These are phyloP conservation scores for Pentalonia nigronervosa DNA, from an alignment of 1,140 invertebrate species.

Conservation along the genomic window DNA sequence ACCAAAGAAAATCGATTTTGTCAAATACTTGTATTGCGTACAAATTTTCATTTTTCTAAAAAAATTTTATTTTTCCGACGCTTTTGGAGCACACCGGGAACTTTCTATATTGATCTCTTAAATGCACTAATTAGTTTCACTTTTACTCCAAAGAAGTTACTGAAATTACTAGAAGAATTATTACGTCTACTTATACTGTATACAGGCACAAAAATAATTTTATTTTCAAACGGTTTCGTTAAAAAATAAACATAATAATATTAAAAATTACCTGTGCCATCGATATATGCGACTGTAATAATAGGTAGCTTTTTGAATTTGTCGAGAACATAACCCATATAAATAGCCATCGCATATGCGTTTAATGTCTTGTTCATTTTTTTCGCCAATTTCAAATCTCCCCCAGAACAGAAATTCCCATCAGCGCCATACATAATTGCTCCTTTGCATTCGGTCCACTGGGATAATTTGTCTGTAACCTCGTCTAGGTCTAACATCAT, in stretches of 20 bases:
- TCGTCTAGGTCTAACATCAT: constrained; percentile 71
- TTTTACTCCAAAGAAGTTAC: too few species aligned
- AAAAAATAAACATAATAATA: neutral
- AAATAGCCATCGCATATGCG: constrained; percentile 66
- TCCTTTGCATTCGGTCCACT: constrained; percentile 68
- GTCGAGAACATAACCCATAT: constrained; percentile 67
- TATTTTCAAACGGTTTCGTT: neutral
- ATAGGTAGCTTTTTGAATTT: constrained; percentile 67
- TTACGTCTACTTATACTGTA: too few species aligned
- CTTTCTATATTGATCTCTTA: too few species aligned
- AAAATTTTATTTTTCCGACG: too few species aligned
- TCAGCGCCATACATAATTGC: constrained; percentile 67
- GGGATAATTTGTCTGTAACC: constrained; percentile 65
- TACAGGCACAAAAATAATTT: neutral
- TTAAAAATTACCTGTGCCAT: constrained; percentile 64
- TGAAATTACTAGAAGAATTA: too few species aligned
- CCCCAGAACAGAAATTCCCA: constrained; percentile 70
- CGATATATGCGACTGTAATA: constrained; percentile 67
- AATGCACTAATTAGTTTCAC: too few species aligned
- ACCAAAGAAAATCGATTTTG: too few species aligned
- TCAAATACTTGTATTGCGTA: too few species aligned
- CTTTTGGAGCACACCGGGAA: too few species aligned
- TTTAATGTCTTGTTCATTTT: constrained; percentile 63
- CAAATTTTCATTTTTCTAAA: too few species aligned
- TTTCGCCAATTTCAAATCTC: constrained; percentile 68